Base-by-base conservation (phyloP, 2,888 invertebrate genomes). In the Cosmopolites sordidus region DNA sequence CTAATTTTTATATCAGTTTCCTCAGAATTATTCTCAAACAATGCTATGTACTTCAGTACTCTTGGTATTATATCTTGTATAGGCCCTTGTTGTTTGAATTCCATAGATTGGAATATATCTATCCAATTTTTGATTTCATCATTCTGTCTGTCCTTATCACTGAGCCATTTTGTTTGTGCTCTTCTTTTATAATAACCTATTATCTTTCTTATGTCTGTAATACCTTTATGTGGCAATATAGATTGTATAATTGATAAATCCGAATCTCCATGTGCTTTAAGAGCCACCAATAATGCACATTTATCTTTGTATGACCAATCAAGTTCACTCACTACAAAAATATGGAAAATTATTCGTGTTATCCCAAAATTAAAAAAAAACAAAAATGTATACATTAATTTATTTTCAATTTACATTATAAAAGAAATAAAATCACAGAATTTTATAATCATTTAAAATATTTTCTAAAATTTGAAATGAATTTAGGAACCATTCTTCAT, bases 401-500 rank as follows among this genome's bases (percentile, higher is more conserved):
- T 33, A 33, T 33, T 33, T 9, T 33, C 33, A 33, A 11, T 33
- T 11, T 6, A 40, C 9, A 40, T 4, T 11, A 40, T 4, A 40
- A 40, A 40, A 43, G 5, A 11, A 16, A 41, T 17, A 17, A 45
- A 17, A 12, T 37, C 15, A 66, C 56, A 73, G 59, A 62, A 65
- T 68, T 54, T 74, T 73, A 61, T 79, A 79, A 55, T 70, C 65
- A 59, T 74, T 70, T 27, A 77, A 65, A 51, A 77, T 62, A 60
- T 70, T 74, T 66, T 78, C 78, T 54, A 77, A 58, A 62, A 71
- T 72, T 33, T 76, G 73, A 66, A 80, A 79, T n/a, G 76, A 70
- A 57, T 72, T 65, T 40, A 74, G 62, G 64, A 79, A 78, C 56
- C 76, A 73, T 33, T 75, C 70, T 37, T 77, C 75, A 54, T 74